Evolutionary conservation across 2,113 vertebrate genomes (phyloP), one percentile per base, ranked within the genome.

Genomic region (Ageneiosus marmoratus): DNA sequence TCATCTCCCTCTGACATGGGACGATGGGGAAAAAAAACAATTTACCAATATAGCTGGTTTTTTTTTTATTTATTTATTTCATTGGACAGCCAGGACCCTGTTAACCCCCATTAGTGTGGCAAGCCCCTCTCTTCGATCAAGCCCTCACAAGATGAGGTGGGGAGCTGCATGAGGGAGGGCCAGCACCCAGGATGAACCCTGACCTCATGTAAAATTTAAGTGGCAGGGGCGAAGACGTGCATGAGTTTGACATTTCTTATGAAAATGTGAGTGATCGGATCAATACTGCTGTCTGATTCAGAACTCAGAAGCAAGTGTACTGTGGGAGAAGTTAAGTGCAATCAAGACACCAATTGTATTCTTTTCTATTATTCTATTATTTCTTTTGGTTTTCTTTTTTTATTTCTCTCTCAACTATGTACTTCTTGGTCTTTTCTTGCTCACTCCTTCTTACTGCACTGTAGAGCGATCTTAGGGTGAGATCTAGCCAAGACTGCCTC

Each of bases 401-500:
- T 53, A 75, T 29, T 53, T 53, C 46, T 75, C 16, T 20, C 27
- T 13, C 18, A 8, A 2, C 27, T 22, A 22, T 9, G 44, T 12
- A 12, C 0, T 3, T 15, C 24, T 37, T 51, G 22, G 12, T 34
- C 46, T 32, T n/a, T 56, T 18, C 51, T 48, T 34, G 3, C 29
- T 4, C 16, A 63, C 55, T 74, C 44, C 58, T 32, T 34, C 67
- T 73, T 77, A 63, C 56, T 2, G 89, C 88, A 86, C 84, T 65
- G 89, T 91, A 94, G 90, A 95, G 87, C 92, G 91, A 91, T 96
- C 93, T 92, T 93, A 94, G 92, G 85, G 88, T 90, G 94, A 94
- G 92, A 94, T 91, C 90, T 91, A 88, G 90, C 91, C 93, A 95
- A 93, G 95, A 95, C 93, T 91, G 95, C 93, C 93, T 93, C 27